phyloP scores from a whole-genome alignment of 2,888 invertebrate genomes.

The Minunthozetes semirufus region DNA sequence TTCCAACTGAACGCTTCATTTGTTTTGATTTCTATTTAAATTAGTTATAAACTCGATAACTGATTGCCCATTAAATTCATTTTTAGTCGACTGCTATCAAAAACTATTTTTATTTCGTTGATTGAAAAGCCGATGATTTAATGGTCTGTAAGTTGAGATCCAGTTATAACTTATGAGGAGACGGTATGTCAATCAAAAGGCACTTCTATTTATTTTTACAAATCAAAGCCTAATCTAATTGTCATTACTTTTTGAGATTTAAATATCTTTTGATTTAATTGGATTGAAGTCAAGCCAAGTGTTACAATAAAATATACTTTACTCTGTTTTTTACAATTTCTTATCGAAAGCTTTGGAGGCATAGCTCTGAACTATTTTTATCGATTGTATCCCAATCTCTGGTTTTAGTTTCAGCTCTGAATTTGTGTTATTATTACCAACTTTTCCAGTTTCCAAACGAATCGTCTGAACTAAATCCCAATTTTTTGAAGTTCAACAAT shows the following conservation, averaged over 20 bases:
- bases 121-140: neutral
- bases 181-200: neutral
- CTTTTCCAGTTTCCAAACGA: neutral
- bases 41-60: slow-evolving; percentile 24
- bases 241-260: neutral
- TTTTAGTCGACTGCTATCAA: neutral
- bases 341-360: too few species aligned
- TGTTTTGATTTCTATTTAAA: slow-evolving; percentile 3
- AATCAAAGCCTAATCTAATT: neutral
- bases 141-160: neutral
- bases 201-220: neutral
- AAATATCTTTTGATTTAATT: neutral
- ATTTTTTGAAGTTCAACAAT: slow-evolving; percentile 11
- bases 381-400: too few species aligned
- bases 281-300: neutral
- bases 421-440: neutral
- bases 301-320: neutral
- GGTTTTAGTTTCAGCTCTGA: too few species aligned
- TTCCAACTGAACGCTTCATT: slow-evolving; percentile 5
- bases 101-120: neutral
- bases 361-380: too few species aligned
- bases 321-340: too few species aligned
- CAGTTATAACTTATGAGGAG: neutral
- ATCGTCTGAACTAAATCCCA: slow-evolving; percentile 1
- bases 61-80: slow-evolving; percentile 23